Evolutionary conservation across 2,888 invertebrate genomes (phyloP), one percentile per base, ranked within the genome.

Genomic region (Hemistola chrysoprasaria): DNA sequence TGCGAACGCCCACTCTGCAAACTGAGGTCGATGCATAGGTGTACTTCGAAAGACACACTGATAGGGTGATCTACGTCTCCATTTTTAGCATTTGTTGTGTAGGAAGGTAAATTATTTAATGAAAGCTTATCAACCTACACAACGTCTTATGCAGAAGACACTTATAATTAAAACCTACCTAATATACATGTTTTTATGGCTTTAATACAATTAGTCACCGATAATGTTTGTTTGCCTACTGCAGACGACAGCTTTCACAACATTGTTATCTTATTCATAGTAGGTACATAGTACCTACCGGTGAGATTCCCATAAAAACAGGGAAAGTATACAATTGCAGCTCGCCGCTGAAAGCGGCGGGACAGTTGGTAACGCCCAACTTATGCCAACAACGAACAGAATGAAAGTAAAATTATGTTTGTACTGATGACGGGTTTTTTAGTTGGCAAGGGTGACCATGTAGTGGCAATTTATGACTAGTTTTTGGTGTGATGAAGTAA

Each of bases 301-400:
- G 66, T 69, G 65, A 72, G 70, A 74, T 80, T 85, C 78, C 78
- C 80, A 85, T 82, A 83, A 84, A 82, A 85, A 83, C 84, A 78
- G 84, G 85, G 86, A 86, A 87, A 87, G 86, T 84, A 71, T 78
- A 66, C 78, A 77, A 82, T 81, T 70, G 16, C 16, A 75, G 65
- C 65, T 62, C 56, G 53, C 56, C 66, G 71, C 68, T 71, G 61
- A 66, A 68, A 72, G 79, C 78, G 71, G 70, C 63, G 70, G 65
- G 70, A 67, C 72, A 59, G 53, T 56, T 56, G 63, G 80, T 71
- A 72, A 79, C 86, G 84, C 85, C 85, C 80, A 80, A 74, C 75
- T 79, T 68, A 73, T 73, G 70, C 66, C 52, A 47, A 53, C 61
- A 53, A 60, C 59, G 61, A 56, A 62, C 63, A 64, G 60, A 75